Base-by-base conservation (phyloP, 1,140 invertebrate species). In the Zaprionus camerounensis region DNA sequence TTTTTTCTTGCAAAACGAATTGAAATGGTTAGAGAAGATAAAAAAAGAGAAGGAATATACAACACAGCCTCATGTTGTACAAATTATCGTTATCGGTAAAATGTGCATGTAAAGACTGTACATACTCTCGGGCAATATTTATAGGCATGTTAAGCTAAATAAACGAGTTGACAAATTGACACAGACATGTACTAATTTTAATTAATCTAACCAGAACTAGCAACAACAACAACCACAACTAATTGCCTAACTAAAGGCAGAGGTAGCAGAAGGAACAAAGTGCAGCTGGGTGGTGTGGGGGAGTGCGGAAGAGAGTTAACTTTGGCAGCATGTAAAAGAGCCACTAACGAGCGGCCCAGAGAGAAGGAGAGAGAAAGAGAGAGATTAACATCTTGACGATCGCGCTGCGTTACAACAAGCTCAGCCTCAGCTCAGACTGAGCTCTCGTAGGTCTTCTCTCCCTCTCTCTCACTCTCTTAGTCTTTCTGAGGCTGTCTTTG, bases 51-150 rank as follows among this genome's bases (percentile, higher is more conserved):
- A 20, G 24, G 55, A 28, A 24, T 59, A 26, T 41, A 22, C 36
- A 24, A 44, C 13, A 17, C 34, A 46, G 56, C n/a, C 15, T 17
- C 66, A 26, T 53, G 67, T 63, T 68, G 76, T 59, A 81, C 59
- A 24, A 22, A 20, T 81, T 82, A 82, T 80, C 67, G 75, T 76
- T 81, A 85, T 85, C 15, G 53, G 59, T 59, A 59, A 62, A 26
- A 44, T 7, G 26, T 20, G 57, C 31, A 22, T 22, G 57, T 41
- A n/a, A 49, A 71, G 64, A 68, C 56, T 65, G 72, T 71, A 59
- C 41, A 20, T 9, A 17, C 41, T n/a, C n/a, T 20, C 15, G 22
- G 22, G 22, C 31, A 55, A 70, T 46, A 78, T 80, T 84, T 77
- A 75, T 81, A 15, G 22, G 56, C 70, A 36, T 56, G 49, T 62